Base-by-base conservation (phyloP, 2,113 vertebrate genomes). In the Protobothrops mucrosquamatus region DNA sequence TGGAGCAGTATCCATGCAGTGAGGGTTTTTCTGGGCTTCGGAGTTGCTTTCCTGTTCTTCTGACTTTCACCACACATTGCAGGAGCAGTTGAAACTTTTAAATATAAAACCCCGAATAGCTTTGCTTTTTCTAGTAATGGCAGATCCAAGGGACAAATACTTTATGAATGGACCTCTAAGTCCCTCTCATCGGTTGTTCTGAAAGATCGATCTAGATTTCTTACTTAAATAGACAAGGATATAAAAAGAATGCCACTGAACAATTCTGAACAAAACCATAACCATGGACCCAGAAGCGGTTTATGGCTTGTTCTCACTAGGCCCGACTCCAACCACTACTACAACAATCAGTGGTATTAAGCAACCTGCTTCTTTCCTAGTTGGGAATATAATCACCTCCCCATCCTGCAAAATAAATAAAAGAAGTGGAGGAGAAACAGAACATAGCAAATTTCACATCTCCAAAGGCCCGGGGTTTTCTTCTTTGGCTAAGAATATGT, bases 401-500 rank as follows among this genome's bases (percentile, higher is more conserved):
- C 74, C 34, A 8, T 81, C 12, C 34, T 93, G 86, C 89, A 95
- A 93, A 59, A 57, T 51, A 92, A 12, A 57, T 87, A 24, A 88
- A 89, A 69, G 86, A 91, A 14, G 43, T 59, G 39, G 39, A 48
- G 55, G 51, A n/a, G 55, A 22, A 29, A 0, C 74, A 52, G 22
- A 8, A 48, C 81, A 57, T 12, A 39, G 61, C 20, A 34, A 5
- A 43, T 8, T 20, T 18, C 64, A 90, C 26, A 7, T 26, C 29
- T 69, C 91, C 81, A 1, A 3, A 8, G 69, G 52, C 59, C 57
- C 14, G 1, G 26, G 46, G 8, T 90, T 61, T 54, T 48, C 4
- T 0, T 85, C 89, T 39, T 34, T 3, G 87, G 93, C 96, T 98
- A 99, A 91, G 96, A 97, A 97, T 99, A 99, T 97, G 99, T 98